A percentile compares a stretch with the other conserved stretches of the same genome.
Evolutionary conservation across 2,113 vertebrate genomes (phyloP).

Genomic region (Megaleporinus macrocephalus): DNA sequence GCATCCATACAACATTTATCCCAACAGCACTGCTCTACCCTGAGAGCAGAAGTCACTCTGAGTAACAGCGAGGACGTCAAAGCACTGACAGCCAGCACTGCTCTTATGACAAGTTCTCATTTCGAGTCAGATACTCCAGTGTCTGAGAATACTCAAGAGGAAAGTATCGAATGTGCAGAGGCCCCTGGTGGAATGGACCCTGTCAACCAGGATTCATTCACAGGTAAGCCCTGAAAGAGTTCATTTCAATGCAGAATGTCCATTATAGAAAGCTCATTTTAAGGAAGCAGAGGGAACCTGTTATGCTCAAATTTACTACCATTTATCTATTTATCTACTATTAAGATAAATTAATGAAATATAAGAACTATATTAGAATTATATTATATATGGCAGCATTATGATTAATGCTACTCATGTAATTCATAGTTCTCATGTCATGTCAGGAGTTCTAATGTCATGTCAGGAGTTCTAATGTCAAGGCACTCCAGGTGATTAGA

Average conservation of each 20-base stretch:
- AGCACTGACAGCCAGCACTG: constrained; percentile 13
- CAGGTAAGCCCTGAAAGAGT: constrained; percentile 30
- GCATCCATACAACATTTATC: background rate
- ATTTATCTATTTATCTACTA: too few relatives aligned
- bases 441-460: too few relatives aligned
- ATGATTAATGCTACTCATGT: too few relatives aligned
- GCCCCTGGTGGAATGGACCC: background rate
- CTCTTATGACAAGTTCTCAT: background rate
- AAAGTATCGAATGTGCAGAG: constrained; percentile 43
- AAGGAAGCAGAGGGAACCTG: too few relatives aligned
- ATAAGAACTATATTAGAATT: too few relatives aligned
- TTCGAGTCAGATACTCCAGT: background rate
- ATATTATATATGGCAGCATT: too few relatives aligned
- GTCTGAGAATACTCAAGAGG: constrained; percentile 30
- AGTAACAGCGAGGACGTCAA: background rate
- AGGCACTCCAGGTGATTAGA: too few relatives aligned
- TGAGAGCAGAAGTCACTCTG: background rate
- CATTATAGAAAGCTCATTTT: background rate
- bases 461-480: too few relatives aligned
- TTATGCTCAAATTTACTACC: too few relatives aligned
- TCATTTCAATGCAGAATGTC: background rate
- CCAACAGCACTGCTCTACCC: background rate
- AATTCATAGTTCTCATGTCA: too few relatives aligned
- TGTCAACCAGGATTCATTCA: constrained; percentile 18
- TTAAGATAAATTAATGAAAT: too few relatives aligned